Base-by-base conservation (phyloP, 2,113 vertebrate species). In the Tenebrosternarchus preto region DNA sequence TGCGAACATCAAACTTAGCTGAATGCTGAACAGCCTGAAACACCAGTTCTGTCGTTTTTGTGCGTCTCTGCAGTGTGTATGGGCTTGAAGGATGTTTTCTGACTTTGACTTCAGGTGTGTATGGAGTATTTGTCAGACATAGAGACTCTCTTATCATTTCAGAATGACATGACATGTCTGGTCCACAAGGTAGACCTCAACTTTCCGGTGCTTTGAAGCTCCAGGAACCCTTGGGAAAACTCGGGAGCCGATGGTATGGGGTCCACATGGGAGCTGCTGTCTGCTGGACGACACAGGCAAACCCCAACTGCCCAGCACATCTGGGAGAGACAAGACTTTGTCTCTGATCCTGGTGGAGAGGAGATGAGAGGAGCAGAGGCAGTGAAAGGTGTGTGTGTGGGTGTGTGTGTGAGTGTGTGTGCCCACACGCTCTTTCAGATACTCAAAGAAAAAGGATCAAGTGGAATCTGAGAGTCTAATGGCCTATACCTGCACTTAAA, bases 151-250 rank as follows among this genome's bases (percentile, higher is more conserved):
- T 75, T 64, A 78, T 76, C 80, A 75, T 84, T 78, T 78, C 43
- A n/a, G 57, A 27, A 70, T 81, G 61, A 53, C 55, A 67, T 78
- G 80, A 57, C 82, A 66, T 80, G 76, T 84, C 72, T 83, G 27
- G 71, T 73, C 24, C 59, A 17, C n/a, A 73, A 27, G 20, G 67
- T 5, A 67, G 64, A 77, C 50, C 16, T 72, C 74, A 74, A 76
- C 59, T 69, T 66, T 74, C 16, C 78, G 25, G 78, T 66, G 19
- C 70, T 86, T 78, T 87, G 78, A 87, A 83, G 73, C 84, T 83
- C 55, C 68, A 78, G 80, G 78, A 61, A 36, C 39, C 60, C 31
- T 15, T 81, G 64, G 78, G 69, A 87, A 82, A 76, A 67, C 81
- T 74, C 33, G 72, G 73, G 78, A 85, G 80, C 80, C 80, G 73